These are phyloP conservation scores for Carposina sasakii DNA, from an alignment of 1,140 invertebrate species.

Conservation along the genomic window DNA sequence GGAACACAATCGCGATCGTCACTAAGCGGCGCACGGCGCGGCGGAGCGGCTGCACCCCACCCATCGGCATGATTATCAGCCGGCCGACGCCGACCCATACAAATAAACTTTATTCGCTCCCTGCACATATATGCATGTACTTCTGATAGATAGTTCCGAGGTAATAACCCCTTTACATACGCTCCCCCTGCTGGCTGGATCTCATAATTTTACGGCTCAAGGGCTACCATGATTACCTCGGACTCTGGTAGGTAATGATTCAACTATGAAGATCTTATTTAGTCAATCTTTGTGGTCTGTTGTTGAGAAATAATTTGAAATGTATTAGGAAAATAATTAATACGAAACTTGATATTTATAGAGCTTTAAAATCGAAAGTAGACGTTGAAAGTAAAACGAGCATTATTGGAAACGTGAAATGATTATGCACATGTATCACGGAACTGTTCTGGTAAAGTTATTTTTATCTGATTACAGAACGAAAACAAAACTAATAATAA, in stretches of 20 bases:
- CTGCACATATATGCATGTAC: slow-evolving; percentile 50
- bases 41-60: slow-evolving; percentile 46
- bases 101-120: slow-evolving; percentile 70
- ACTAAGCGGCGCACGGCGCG: slow-evolving; percentile 40
- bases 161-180: slow-evolving; percentile 65
- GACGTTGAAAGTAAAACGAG: too few species aligned
- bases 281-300: too few species aligned
- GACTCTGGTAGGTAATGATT: slow-evolving; percentile 29
- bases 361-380: too few species aligned
- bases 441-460: too few species aligned
- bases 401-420: too few species aligned
- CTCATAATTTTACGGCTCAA: slow-evolving; percentile 60
- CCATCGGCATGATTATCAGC: slow-evolving; percentile 58
- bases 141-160: slow-evolving; percentile 51
- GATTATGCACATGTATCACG: too few species aligned
- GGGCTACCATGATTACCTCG: slow-evolving; percentile 43
- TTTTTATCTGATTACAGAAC: too few species aligned
- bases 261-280: too few species aligned
- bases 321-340: too few species aligned
- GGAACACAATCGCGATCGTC: slow-evolving; percentile 37
- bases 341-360: too few species aligned
- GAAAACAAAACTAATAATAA: too few species aligned
- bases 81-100: slow-evolving; percentile 48
- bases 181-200: slow-evolving; percentile 55
- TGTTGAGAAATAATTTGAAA: too few species aligned